These are phyloP conservation scores for Frankliniella fusca DNA, from an alignment of 2,888 invertebrate species.

Conservation along the genomic window DNA sequence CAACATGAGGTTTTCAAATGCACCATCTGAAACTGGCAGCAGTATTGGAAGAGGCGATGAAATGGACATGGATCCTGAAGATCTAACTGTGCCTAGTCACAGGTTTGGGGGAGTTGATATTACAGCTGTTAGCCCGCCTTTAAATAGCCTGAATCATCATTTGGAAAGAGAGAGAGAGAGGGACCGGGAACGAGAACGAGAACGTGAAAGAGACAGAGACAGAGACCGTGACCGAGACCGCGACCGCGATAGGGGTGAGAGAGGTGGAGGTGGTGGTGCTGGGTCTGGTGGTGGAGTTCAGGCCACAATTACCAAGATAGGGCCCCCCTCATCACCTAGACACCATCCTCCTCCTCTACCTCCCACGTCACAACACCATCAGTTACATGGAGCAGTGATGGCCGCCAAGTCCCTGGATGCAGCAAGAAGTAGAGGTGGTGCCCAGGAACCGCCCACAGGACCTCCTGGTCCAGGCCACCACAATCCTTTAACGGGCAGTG, in stretches of 20 bases:
- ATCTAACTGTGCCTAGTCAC: conserved; percentile 65
- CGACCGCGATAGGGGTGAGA: not conserved
- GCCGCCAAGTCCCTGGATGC: conserved; percentile 64
- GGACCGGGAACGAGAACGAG: not conserved
- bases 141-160: not conserved
- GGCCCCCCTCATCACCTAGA: not conserved
- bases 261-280: too few relatives aligned
- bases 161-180: not conserved
- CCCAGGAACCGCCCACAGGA: conserved; percentile 58
- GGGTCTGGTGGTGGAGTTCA: not conserved
- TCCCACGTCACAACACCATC: not conserved
- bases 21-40: conserved; percentile 50
- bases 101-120: conserved; percentile 32
- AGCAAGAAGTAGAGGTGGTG: conserved; percentile 58
- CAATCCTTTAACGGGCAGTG: conserved; percentile 64
- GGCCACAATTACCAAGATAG: not conserved
- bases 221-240: not conserved
- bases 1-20: conserved; percentile 40
- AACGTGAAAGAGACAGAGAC: not conserved
- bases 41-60: conserved; percentile 72
- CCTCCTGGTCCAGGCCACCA: conserved; percentile 37
- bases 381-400: conserved; percentile 50
- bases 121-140: not conserved
- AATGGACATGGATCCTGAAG: conserved; percentile 59
- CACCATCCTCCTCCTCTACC: not conserved